Evolutionary conservation across 2,797 vertebrate species (phyloP), one percentile per base, ranked within the genome.

Genomic region (Parauchenoglanis punctatus): DNA sequence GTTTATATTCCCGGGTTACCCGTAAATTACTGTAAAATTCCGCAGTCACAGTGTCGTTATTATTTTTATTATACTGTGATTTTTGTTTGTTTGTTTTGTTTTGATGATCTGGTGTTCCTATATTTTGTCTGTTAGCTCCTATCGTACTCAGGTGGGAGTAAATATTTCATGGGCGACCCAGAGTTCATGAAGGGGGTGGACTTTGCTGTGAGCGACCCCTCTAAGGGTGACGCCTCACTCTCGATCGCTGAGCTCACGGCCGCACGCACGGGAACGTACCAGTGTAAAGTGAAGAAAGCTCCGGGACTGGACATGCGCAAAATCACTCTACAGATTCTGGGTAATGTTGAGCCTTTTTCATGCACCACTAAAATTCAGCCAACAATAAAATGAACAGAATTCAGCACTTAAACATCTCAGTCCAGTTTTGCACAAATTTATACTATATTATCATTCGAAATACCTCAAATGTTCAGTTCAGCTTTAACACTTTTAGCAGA

Each of bases 281-380:
- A 97, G 92, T 98, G 98, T 86, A 97, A 96, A 65, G 98, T 99
- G 82, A 98, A 97, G 95, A 98, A 97, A 86, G 94, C 96, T 23
- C 98, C 97, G 0, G 96, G 96, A 28, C 95, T 96, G 91, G 97
- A 97, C 82, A 95, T 92, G 68, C 94, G 91, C 10, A 97, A 96
- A 89, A 93, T 97, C 90, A 95, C 96, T 0, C 93, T 99, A 89
- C 93, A 95, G 0, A 97, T 98, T 12, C 92, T 97, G 96, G 97
- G 97, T 99, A 93, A 91, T 4, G 44, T 18, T 20, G 35, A 11
- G 35, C 40, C 46, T 17, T 11, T 17, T 35, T 58, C 18, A 25
- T 56, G 12, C 52, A 18, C 49, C 46, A 31, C 1, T 35, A 11
- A 58, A 31, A 78, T 8, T 54, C 28, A 58, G 28, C 75, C 52